These are phyloP conservation scores for Xestia xanthographa DNA, from an alignment of 2,888 invertebrate genomes.

Conservation along the genomic window DNA sequence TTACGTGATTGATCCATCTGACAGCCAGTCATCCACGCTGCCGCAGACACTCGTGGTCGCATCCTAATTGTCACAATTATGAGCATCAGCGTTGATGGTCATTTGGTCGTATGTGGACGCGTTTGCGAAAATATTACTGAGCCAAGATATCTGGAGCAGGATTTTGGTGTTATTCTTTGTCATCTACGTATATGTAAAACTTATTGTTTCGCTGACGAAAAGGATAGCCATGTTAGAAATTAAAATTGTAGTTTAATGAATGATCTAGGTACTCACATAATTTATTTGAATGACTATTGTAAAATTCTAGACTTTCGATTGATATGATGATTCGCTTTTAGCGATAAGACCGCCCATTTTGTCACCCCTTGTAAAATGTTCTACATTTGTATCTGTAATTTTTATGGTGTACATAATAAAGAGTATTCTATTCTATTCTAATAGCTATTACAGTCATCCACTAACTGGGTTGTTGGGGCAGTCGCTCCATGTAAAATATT, in stretches of 20 bases:
- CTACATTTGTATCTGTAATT: no score
- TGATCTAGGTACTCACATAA: no score
- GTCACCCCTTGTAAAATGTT: no score
- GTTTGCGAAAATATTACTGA: neutral
- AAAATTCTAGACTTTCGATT: no score
- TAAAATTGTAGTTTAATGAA: neutral
- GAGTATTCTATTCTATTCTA: no score
- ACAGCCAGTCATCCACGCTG: conserved; percentile 7
- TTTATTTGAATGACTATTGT: no score
- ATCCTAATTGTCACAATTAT: conserved; percentile 63
- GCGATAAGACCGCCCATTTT: no score
- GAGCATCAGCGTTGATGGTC: conserved; percentile 40
- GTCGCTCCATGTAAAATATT: no score
- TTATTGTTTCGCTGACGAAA: neutral
- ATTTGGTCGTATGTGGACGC: conserved; percentile 15
- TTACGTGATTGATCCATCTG: conserved; percentile 42
- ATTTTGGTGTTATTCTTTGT: neutral
- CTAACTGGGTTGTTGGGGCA: no score
- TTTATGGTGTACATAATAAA: no score
- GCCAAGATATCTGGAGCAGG: neutral
- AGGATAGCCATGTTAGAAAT: neutral
- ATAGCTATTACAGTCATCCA: no score
- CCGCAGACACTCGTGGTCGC: conserved; percentile 33
- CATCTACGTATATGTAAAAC: neutral
- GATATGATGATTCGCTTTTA: no score